A percentile compares a stretch with the other conserved stretches of the same genome.
Conservation (phyloP, 2,113 vertebrate species). For the Paratilapia polleni region DNA sequence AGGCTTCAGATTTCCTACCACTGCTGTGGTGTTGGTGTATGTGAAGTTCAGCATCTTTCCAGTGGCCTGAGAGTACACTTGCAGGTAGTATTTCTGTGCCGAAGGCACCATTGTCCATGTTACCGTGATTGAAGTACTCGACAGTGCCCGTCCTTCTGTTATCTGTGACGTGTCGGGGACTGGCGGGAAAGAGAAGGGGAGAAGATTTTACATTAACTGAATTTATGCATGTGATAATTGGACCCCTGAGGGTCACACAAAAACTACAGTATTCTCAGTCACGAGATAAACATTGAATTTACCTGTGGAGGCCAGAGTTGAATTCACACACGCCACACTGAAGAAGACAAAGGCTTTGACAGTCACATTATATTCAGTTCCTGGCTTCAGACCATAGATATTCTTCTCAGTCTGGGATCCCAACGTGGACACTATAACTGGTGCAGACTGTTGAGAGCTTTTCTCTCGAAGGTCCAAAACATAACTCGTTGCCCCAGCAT, state of each 20-base stretch:
- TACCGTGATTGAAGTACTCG: conserved; percentile 72
- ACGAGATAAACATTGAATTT: neutral
- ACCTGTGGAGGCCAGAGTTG: conserved; percentile 64
- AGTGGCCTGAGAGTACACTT: conserved; percentile 36
- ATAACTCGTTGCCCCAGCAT: conserved; percentile 57
- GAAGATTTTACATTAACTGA: accelerated
- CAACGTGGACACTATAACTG: conserved; percentile 57
- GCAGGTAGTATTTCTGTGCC: conserved; percentile 65
- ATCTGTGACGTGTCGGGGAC: conserved; percentile 77
- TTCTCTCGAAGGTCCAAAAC: conserved; percentile 77
- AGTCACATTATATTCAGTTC: conserved; percentile 72
- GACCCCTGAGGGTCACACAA: neutral
- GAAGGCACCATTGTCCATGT: conserved; percentile 69
- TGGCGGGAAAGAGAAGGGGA: conserved; percentile 30
- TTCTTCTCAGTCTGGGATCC: neutral
- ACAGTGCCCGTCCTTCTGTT: conserved; percentile 15
- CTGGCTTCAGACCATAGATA: conserved; percentile 69
- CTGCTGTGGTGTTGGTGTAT: conserved; percentile 20
- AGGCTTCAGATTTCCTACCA: conserved; percentile 61
- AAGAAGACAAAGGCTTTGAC: conserved; percentile 76
- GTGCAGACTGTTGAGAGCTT: conserved; percentile 53
- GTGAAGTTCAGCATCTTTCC: conserved; percentile 44
- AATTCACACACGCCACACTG: conserved; percentile 41
- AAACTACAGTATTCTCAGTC: neutral
- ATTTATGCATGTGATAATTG: neutral